Base-by-base conservation (phyloP, 2,888 invertebrate genomes). In the Gonocerus acuteangulatus region DNA sequence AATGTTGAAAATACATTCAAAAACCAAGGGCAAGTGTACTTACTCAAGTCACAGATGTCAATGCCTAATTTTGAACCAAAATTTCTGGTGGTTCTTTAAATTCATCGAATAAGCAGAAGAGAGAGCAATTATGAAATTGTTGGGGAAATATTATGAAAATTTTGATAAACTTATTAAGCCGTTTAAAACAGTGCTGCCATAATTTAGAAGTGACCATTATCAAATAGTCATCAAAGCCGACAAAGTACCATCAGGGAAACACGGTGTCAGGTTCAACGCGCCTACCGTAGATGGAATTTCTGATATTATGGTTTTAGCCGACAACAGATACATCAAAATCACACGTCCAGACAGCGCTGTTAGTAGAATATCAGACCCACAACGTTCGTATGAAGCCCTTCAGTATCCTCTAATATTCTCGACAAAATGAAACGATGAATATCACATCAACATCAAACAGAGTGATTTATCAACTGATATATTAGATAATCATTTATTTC, bases 151-250 rank as follows among this genome's bases (percentile, higher is more conserved):
- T n/a, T n/a, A n/a, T n/a, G n/a, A n/a, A n/a, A n/a, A n/a, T n/a
- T n/a, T n/a, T n/a, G n/a, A 47, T 19, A 4, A 47, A 47, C 21
- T 47, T 4, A 16, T 47, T 47, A 7, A 13, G 11, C 19, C 19
- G 11, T 2, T 47, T 19, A 47, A 47, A 47, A 47, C 19, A 27
- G 47, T 47, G 3, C 19, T 13, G n/a, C 47, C 21, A 9, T 19
- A 23, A 27, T 48, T 27, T 7, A 7, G 1, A 27, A 48, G 1
- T 27, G 48, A 48, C 4, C 22, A 48, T 13, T 48, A 48, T 27
- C 48, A 48, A 48, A 48, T 48, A 2, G n/a, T 27, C 48, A 48
- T 48, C 3, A 23, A 48, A 27, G 48, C 48, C 21, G 48, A 48
- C 6, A 27, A 48, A 48, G 27, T 48, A 48, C 27, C 48, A 22